A percentile compares a stretch with the other conserved stretches of the same genome.
These are phyloP conservation scores for Rhadina sibilatrix DNA, from an alignment of 2,113 vertebrate species.

Conservation along the genomic window DNA sequence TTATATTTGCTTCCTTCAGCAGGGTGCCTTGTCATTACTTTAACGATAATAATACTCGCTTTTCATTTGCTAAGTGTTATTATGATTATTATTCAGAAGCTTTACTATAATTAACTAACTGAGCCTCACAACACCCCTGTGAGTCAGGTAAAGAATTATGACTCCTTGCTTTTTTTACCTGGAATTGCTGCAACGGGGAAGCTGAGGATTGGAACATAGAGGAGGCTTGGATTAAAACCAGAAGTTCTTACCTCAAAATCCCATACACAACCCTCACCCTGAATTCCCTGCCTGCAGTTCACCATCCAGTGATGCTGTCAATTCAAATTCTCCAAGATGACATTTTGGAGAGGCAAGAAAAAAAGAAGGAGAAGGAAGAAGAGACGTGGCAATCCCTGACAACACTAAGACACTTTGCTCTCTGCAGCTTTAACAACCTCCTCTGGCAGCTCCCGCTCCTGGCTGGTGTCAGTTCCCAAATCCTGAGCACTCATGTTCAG, in stretches of 20 bases:
- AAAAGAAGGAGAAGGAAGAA: neutral
- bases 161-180: neutral
- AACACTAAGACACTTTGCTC: neutral
- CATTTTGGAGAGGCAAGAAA: neutral
- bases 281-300: neutral
- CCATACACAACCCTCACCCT: neutral
- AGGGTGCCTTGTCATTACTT: constrained; percentile 60
- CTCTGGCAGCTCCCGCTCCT: neutral
- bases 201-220: neutral
- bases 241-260: neutral
- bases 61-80: constrained; percentile 63
- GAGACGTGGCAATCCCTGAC: neutral
- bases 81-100: constrained; percentile 63
- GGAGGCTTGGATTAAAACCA: neutral
- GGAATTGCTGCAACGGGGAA: neutral
- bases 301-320: neutral
- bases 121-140: constrained; percentile 45
- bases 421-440: constrained; percentile 29
- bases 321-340: neutral
- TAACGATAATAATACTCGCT: constrained; percentile 43
- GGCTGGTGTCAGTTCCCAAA: neutral
- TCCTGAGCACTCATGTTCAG: neutral
- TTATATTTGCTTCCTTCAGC: constrained; percentile 56
- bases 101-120: constrained; percentile 62
- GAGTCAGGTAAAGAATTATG: constrained; percentile 37